Evolutionary conservation across 2,888 invertebrate species (phyloP), one percentile per base, ranked within the genome.

Genomic region (Elysia crispata): DNA sequence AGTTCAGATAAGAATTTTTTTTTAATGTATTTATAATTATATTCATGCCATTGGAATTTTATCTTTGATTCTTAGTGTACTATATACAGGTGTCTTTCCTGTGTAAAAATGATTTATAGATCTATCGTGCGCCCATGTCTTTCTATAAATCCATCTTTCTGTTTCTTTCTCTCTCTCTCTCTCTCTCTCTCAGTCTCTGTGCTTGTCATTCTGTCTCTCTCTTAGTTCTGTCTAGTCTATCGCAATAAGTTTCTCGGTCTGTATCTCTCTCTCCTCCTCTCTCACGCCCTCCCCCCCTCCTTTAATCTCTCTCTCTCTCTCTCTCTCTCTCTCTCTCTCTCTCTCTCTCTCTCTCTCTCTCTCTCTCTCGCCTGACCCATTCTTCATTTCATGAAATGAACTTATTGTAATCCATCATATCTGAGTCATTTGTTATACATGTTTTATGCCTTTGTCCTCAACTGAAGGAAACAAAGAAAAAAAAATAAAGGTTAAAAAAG

Each of bases 121-220:
- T n/a, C n/a, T n/a, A n/a, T n/a, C n/a, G n/a, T n/a, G n/a, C n/a
- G n/a, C n/a, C n/a, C n/a, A n/a, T n/a, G n/a, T 69, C 77, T 70
- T 20, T 77, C 77, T 77, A 15, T 77, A 69, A 70, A 15, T 77
- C 77, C 70, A 15, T 77, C 77, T 77, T 20, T 77, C 77, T 77
- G 11, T 76, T 64, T 64, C 15, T 28, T 28, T 54, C 69, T 54
- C 13, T 69, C 57, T 18, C 11, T 18, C 49, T 70, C 13, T 57
- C 69, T 33, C 30, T 70, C 54, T 57, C 28, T 57, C n/a, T 67
- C 20, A 54, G 1, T 54, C 25, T 50, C 50, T 13, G 6, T 30
- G 5, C 5, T 13, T 30, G 20, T 67, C 23, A 5, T 6, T 30
- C 6, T 25, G 6, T 28, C 20, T 67, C 18, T 67, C n/a, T n/a